Base-by-base conservation (phyloP, 2,113 vertebrate genomes). In the Oenanthe melanoleuca region DNA sequence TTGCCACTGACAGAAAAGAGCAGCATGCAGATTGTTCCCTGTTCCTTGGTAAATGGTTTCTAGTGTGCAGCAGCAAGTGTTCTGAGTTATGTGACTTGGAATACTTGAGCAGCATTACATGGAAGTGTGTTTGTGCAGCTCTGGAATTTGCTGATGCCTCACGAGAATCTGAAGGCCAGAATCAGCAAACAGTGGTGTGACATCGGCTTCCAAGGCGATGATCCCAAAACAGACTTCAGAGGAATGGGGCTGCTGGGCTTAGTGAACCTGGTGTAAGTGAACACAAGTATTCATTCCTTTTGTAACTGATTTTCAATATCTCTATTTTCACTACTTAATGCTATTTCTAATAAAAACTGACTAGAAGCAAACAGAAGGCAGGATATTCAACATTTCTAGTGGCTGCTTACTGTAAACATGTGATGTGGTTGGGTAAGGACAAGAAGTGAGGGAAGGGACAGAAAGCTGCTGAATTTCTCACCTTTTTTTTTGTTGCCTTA, bases 161-260 rank as follows among this genome's bases (percentile, higher is more conserved):
- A 98, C 0, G 97, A 98, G 86, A 98, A 97, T 50, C 96, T 99
- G 97, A 99, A 98, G 83, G 98, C 98, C 49, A 98, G 99, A 94
- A 97, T 99, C 94, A 99, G 98, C 73, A 99, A 99, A 97, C 99
- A 99, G 96, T 99, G 99, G 99, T 99, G 98, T 75, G 98, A 99
- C 97, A 99, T 99, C 60, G 99, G 99, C 91, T 99, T 99, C 97
- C 99, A 99, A 97, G 99, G 99, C 6, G 99, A 99, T 33, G 99
- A 99, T 89, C 99, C 99, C 38, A 99, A 99, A 98, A 99, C 99
- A 22, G 99, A 99, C 98, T 99, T 99, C 97, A 98, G 99, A 98
- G 99, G 99, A 97, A 99, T 99, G 99, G 99, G 99, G 82, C 96
- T 99, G 92, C 98, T 99, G 74, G 99, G 99, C 53, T 97, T 99